Base-by-base conservation (phyloP, 1,140 invertebrate species). In the Ips nitidus region DNA sequence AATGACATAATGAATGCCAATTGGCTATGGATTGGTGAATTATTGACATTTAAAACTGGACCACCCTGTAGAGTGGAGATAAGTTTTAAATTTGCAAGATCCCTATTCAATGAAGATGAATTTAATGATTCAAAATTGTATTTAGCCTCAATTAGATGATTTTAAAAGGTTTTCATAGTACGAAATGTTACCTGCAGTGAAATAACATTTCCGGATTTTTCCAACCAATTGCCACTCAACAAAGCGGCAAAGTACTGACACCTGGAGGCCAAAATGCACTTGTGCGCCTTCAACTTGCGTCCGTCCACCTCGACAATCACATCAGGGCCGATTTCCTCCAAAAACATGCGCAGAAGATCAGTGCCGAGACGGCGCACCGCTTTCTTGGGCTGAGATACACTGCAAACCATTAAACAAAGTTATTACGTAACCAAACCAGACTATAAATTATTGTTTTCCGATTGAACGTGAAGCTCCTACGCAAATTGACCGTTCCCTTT, bases 241-340 rank as follows among this genome's bases (percentile, higher is more conserved):
- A 95, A 91, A 41, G 92, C 93, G 3, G 92, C 92, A 82, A 97
- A 96, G 79, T 96, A 97, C 77, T 94, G 91, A 77, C 93, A 95
- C 42, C 94, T 86, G 4, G 93, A 94, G 61, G 91, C 89, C 60
- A 95, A 81, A 75, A 97, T 93, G 80, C 93, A 95, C 81, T 94
- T 95, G 79, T 97, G 94, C 22, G 93, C 93, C 78, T 89, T 89
- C 50, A 95, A 90, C 66, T 88, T 84, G 4, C 88, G 85, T 1
- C 91, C 92, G 38, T 87, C 87, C 7, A 94, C 91, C 76, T 92
- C 89, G 2, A 94, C 88, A 7, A 87, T 87, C 59, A 94, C 92
- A 81, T 96, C 94, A 2, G 77, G 77, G 40, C 76, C 90, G 52
- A 94, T 91, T 82, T 95, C 93, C 76, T 95, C 92, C 56, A 95